phyloP scores from a whole-genome alignment of 53 echinoderm and acorn worm species.

The Henricia sp. region DNA sequence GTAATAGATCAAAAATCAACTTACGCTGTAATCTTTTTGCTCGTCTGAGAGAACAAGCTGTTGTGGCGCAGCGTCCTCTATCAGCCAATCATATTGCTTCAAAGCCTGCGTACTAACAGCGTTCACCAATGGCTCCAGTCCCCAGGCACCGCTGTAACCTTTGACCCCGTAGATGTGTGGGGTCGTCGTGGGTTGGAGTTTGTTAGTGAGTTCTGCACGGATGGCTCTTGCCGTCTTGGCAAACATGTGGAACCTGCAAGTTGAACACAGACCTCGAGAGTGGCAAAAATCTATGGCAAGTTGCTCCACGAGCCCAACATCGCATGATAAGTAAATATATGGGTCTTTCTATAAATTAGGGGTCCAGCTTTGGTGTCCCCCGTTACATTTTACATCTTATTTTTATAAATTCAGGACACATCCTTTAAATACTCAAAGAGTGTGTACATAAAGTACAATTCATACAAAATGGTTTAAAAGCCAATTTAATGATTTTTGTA shows the following conservation, averaged over 20 bases:
- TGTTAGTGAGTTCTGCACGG: conserved; percentile 66
- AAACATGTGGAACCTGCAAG: conserved; percentile 83
- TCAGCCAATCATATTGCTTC: conserved; percentile 71
- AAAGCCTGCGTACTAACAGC: conserved; percentile 68
- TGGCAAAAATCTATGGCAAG: not conserved
- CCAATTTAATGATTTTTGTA: no score
- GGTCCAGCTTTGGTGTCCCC: no score
- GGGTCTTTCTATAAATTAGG: no score
- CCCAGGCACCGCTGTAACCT: conserved; percentile 83
- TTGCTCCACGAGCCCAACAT: not conserved
- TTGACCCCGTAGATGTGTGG: conserved; percentile 78
- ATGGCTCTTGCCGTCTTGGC: conserved; percentile 50
- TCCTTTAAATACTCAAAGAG: no score
- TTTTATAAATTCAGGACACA: no score
- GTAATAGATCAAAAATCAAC: no score
- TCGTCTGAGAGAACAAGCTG: conserved; percentile 63
- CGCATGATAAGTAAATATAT: not conserved
- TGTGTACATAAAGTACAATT: no score
- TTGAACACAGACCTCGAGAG: not conserved
- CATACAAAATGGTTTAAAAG: no score
- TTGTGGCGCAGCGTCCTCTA: conserved; percentile 52
- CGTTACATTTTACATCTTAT: no score
- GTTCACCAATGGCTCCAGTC: conserved; percentile 76
- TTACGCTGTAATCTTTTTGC: conserved; percentile 48
- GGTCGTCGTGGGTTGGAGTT: conserved; percentile 67